Evolutionary conservation across 2,888 invertebrate species (phyloP).

Genomic region (Halictus quadricinctus): DNA sequence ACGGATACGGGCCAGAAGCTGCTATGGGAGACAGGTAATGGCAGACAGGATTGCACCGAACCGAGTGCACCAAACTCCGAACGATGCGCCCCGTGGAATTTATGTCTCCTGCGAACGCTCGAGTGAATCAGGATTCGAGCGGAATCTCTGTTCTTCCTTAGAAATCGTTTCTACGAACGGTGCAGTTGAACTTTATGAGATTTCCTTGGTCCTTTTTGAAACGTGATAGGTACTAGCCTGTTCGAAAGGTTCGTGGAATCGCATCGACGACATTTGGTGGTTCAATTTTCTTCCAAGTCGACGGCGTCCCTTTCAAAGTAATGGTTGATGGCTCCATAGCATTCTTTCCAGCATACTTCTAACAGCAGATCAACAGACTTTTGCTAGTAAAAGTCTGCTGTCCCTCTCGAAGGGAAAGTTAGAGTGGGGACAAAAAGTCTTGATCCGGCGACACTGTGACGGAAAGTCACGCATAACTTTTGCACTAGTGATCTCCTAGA

Average conservation of each 20-base stretch:
- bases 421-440: too few species aligned
- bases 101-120: neutral
- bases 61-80: neutral
- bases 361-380: too few species aligned
- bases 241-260: neutral
- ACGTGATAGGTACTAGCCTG: neutral
- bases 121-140: neutral
- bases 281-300: neutral
- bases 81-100: neutral
- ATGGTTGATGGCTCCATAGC: neutral
- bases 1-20: constrained; percentile 3
- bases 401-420: too few species aligned
- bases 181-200: neutral
- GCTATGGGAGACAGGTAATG: neutral
- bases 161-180: neutral
- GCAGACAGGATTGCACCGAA: neutral
- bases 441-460: too few species aligned
- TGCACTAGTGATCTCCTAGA: too few species aligned
- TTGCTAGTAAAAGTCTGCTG: too few species aligned
- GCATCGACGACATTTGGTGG: neutral
- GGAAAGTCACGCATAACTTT: too few species aligned
- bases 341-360: neutral
- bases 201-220: neutral
- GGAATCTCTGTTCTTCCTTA: neutral
- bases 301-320: neutral